Conservation (phyloP, 2,113 vertebrate species). For the Xiphophorus hellerii region DNA sequence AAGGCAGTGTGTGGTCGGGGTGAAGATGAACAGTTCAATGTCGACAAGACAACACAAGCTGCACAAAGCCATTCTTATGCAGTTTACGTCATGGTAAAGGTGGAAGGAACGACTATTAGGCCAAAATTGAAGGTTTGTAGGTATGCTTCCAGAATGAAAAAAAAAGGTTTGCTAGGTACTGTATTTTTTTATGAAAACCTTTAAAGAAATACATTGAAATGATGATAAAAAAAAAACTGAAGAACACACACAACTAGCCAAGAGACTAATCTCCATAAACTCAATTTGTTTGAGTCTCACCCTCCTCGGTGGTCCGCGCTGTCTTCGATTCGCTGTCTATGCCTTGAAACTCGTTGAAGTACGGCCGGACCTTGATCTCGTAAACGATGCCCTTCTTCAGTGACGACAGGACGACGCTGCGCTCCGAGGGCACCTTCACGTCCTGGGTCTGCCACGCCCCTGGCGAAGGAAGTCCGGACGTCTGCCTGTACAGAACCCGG, state of each 20-base stretch:
- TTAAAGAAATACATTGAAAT: neutral
- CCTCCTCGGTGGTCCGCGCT: conserved; percentile 93
- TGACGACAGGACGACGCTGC: conserved; percentile 85
- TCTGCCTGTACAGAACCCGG: conserved; percentile 92
- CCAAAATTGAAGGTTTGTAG: neutral
- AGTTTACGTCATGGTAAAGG: too few species aligned
- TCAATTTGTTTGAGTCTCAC: conserved; percentile 64
- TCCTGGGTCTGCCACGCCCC: conserved; percentile 91
- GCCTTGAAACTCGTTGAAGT: conserved; percentile 99
- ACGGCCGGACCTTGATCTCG: conserved; percentile 96
- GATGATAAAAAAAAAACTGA: neutral
- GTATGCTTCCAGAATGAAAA: neutral
- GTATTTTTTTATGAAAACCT: neutral
- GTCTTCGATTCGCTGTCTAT: conserved; percentile 97
- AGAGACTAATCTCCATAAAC: neutral
- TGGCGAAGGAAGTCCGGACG: conserved; percentile 85
- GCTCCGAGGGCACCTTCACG: conserved; percentile 91
- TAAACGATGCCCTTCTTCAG: conserved; percentile 95
- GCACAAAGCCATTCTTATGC: too few species aligned
- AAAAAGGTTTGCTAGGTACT: neutral
- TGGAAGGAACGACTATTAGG: too few species aligned
- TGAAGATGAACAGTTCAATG: too few species aligned
- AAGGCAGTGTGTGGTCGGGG: too few species aligned
- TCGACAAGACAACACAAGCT: too few species aligned
- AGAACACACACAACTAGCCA: neutral